Base-by-base conservation (phyloP, 2,113 vertebrate genomes). In the Zapornia atra region DNA sequence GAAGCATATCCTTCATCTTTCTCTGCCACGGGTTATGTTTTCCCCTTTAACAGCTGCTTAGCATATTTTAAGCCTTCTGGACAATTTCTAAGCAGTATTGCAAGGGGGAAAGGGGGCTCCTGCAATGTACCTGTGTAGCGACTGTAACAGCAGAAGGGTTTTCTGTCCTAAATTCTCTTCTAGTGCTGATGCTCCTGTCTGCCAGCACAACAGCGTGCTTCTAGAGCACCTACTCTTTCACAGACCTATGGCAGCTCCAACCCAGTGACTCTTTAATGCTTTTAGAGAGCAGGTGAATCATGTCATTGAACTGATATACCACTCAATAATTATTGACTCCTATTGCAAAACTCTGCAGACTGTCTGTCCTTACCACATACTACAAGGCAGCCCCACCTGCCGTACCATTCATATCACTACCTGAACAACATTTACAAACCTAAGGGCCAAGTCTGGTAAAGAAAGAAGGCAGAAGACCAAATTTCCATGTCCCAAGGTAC, bases 1-100 rank as follows among this genome's bases (percentile, higher is more conserved):
- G 57, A 95, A 96, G 66, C 75, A 92, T 80, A 92, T 90, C 93
- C 91, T 93, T 96, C 94, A 82, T 94, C 77, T 91, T 90, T 88
- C 93, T 94, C 85, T 95, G 89, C 95, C 79, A 92, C 48, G 16
- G 40, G 2, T 83, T 95, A 63, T 85, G 91, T 90, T 73, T 70
- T 15, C 44, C 44, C 76, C 16, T 6, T 80, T 91, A 94, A 68
- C 48, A 82, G n/a, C 36, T 79, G 56, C 92, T 96, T 84, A 81
- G 83, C 42, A 6, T 86, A 88, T 82, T 92, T 93, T 86, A 88
- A 88, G 69, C 63, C 76, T 86, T 88, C 90, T 89, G 81, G 64
- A 75, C 73, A 68, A 69, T 72, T 96, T 92, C 89, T 63, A 44
- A 21, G 57, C 51, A 69, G n/a, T 40, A 56, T n/a, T 44, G 18